Evolutionary conservation across 2,888 invertebrate genomes (phyloP), one percentile per base, ranked within the genome.

Genomic region (Octonoba sinensis): DNA sequence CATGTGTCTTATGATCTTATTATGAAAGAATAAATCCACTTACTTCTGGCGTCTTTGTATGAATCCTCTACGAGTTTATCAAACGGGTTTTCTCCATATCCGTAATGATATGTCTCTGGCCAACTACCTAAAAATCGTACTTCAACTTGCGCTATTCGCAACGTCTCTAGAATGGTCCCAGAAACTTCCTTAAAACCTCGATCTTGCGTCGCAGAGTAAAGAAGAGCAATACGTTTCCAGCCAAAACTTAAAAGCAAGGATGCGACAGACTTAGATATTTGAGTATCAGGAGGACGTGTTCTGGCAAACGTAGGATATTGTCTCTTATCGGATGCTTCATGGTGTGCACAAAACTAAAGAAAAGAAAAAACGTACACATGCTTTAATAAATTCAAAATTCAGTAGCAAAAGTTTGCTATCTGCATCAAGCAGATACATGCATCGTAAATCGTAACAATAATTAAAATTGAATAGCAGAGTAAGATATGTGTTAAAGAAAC

Each of bases 261-360:
- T 76, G 95, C 94, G 8, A 97, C 95, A 1, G 96, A 96, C 88
- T 95, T 95, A 8, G 96, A 96, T 85, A 97, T 96, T 89, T 96
- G 96, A 72, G 95, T 95, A 88, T 96, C 96, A 0, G 96, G 96
- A 0, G 97, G 97, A 59, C 95, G 91, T 0, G 96, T 96, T 85
- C 97, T 91, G 0, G 95, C 95, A 88, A 97, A 97, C 16, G 97
- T 97, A 12, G 96, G 93, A 89, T 95, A 97, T 87, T 93, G 92
- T 22, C 90, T 90, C 89, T 96, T 96, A 90, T 96, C 93, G 36
- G 96, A 96, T 73, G 95, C 95, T 86, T 95, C 94, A 82, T 93
- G 93, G 88, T 95, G 93, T 1, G 96, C 94, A 89, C 97, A 97
- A 89, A 93, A 96, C 96, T 97, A 91, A 36, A 90, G 90, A 16